Base-by-base conservation (phyloP, 2,797 vertebrate genomes). In the Pteronotus mesoamericanus region DNA sequence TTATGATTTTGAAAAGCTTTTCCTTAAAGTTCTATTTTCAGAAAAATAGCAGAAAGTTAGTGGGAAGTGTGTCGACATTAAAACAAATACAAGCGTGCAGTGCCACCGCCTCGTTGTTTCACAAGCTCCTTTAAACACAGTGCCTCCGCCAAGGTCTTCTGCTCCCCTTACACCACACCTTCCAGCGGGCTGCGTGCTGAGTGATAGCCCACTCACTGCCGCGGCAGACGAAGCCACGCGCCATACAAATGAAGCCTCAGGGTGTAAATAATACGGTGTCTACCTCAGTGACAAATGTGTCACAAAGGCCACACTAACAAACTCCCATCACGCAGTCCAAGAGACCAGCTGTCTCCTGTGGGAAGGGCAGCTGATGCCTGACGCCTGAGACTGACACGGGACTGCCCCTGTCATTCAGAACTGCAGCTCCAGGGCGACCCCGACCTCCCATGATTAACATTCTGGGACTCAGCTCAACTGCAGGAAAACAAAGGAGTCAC, bases 331-430 rank as follows among this genome's bases (percentile, higher is more conserved):
- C 85, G 86, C 98, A 95, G 96, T 90, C 97, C 55, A 61, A 96
- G 94, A 95, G 96, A 91, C 96, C 61, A 64, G 82, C 83, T 83
- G 32, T 85, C 97, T 98, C 87, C 82, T 79, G 82, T 86, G 83
- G 96, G 97, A 98, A 89, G 95, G 97, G 95, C 98, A 96, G 98
- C 98, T 98, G 97, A 98, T 96, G 80, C 98, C 98, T 98, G 97
- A 98, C 96, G 78, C 98, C 97, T 96, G 96, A 98, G 96, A 98
- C 98, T 98, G 98, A 98, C 98, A 98, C 97, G 97, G 96, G 88
- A 80, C 89, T 75, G 94, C 61, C 88, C 96, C 97, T 53, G 94
- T 94, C 97, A 97, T n/a, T 92, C 82, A 90, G 59, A 34, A 39
- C 78, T 16, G n/a, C 77, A 59, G 94, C 92, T 93, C 89, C 89